phyloP scores from a whole-genome alignment of 2,113 vertebrate genomes.

The Ceratotherium simum region DNA sequence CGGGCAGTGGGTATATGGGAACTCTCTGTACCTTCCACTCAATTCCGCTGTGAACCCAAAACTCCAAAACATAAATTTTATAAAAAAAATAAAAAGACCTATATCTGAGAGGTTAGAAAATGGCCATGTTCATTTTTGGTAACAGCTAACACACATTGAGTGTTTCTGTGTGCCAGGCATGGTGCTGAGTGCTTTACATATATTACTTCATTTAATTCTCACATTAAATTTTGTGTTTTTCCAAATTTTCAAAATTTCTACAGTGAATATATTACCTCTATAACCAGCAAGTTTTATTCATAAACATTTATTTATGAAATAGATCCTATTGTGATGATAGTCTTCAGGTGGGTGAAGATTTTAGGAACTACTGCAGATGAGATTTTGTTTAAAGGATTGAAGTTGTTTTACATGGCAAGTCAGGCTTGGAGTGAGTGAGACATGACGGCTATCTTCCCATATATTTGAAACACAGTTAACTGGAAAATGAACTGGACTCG shows the following conservation, averaged over 20 bases:
- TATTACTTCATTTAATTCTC: background rate
- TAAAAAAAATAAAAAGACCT: background rate
- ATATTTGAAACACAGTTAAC: background rate
- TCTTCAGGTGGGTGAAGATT: background rate
- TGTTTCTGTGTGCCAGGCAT: background rate
- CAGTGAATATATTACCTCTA: background rate
- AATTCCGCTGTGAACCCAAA: background rate
- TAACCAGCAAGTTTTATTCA: background rate
- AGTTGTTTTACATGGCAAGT: background rate
- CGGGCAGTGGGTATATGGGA: background rate
- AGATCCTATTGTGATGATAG: background rate
- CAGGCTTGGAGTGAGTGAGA: background rate
- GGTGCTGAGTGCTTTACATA: background rate
- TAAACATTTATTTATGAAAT: background rate
- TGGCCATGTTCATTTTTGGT: background rate
- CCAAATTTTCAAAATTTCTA: conserved; percentile 6
- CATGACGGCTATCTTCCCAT: background rate
- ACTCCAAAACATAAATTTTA: background rate
- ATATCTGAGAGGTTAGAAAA: background rate
- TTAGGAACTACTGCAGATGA: background rate
- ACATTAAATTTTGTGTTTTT: background rate
- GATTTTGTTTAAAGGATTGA: background rate
- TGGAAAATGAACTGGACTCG: conserved; percentile 1
- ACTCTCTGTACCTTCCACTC: background rate
- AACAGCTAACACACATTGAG: background rate